Percentiles rank a stretch among this genome's conserved stretches.
Conservation (phyloP, 1,140 invertebrate species). For the honey bee (Apis mellifera) region DNA sequence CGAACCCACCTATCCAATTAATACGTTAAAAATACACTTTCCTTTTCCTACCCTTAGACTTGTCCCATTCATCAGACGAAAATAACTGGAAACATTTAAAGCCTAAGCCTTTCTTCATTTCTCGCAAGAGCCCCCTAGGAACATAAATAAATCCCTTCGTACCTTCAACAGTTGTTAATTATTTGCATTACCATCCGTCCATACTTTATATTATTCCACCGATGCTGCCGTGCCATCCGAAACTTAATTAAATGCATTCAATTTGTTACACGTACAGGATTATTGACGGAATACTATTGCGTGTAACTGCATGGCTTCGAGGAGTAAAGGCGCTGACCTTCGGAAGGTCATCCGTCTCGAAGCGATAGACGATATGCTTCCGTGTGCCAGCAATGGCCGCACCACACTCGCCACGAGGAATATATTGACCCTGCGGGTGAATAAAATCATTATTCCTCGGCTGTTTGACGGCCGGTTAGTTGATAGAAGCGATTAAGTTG, state of each 20-base stretch:
- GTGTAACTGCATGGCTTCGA: slow-evolving; percentile 21
- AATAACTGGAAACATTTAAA: neutral
- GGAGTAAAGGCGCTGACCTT: slow-evolving; percentile 70
- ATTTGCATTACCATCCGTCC: neutral
- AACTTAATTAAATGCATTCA: slow-evolving; percentile 39
- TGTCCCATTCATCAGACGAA: neutral
- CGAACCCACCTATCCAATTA: no score
- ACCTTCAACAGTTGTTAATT: slow-evolving; percentile 29
- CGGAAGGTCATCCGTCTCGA: slow-evolving; percentile 67
- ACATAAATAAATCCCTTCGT: slow-evolving; percentile 12
- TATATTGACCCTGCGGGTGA: slow-evolving; percentile 51
- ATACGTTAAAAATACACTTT: neutral
- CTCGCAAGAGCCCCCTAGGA: neutral
- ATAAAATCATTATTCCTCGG: slow-evolving; percentile 56
- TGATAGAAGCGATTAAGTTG: slow-evolving; percentile 49
- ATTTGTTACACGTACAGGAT: slow-evolving; percentile 19
- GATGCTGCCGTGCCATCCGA: neutral
- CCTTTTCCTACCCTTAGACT: neutral
- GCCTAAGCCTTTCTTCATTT: neutral
- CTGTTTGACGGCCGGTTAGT: slow-evolving; percentile 33
- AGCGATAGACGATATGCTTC: slow-evolving; percentile 66
- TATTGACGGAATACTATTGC: slow-evolving; percentile 27
- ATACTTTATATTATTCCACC: slow-evolving; percentile 6
- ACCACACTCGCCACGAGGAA: slow-evolving; percentile 18
- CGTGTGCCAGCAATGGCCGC: slow-evolving; percentile 60